Base-by-base conservation (phyloP, 2,113 vertebrate genomes). In the Takifugu flavidus region DNA sequence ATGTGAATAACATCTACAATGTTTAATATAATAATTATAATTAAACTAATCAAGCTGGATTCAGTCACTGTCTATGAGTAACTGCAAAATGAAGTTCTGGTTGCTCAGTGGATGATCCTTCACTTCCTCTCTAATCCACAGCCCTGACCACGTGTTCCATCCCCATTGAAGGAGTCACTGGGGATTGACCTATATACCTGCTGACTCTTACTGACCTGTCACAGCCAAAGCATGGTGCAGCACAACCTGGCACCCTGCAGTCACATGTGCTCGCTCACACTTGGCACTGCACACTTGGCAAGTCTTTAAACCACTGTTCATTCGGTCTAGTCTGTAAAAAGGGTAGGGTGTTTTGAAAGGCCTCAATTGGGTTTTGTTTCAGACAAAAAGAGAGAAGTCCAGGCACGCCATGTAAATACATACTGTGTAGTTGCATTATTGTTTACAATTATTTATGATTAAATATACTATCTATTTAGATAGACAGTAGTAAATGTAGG, bases 171-270 rank as follows among this genome's bases (percentile, higher is more conserved):
- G 89, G 82, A 90, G 86, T 87, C 83, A 77, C 77, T 62, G 49
- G 72, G 85, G 89, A 90, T 90, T 91, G 82, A 89, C 90, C 87
- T 83, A 86, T 74, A 90, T 89, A 89, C 88, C 89, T 87, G 82
- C 79, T 89, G 83, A 89, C 87, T 88, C 70, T 75, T 78, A 67
- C 79, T 77, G 82, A 82, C 82, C 76, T 82, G 79, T 85, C 78
- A 87, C 56, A 77, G 67, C 49, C 53, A 15, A 34, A 62, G 74
- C 11, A n/a, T 62, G 62, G 71, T 11, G 8, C 67, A 67, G 73
- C 73, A 57, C 26, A 52, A 73, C 61, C 72, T 63, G 78, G 62
- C 72, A 77, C 75, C 43, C 72, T 71, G 46, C 74, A 70, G 65
- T 34, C 59, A 74, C 79, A 84, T 77, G 80, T 79, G 79, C 74